A percentile compares a stretch with the other conserved stretches of the same genome.
Conservation (phyloP, 2,888 invertebrate species). For the Apocheima hispidaria region DNA sequence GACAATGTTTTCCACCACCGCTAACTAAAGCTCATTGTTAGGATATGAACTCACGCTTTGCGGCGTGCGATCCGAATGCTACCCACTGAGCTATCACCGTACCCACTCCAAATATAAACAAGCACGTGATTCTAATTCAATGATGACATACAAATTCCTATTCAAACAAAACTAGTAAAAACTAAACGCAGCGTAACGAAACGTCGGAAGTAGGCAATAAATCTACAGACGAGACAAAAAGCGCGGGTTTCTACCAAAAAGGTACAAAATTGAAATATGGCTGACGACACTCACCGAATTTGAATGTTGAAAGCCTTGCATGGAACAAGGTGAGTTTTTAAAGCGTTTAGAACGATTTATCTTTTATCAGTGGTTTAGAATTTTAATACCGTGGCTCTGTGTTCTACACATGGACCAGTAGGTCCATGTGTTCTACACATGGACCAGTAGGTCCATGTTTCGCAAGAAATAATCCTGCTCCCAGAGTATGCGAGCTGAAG, state of each 20-base stretch:
- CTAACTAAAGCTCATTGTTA: too few species aligned
- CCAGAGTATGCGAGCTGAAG: too few species aligned
- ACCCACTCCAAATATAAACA: constrained; percentile 17
- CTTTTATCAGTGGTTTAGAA: too few species aligned
- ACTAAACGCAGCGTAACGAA: constrained; percentile 48
- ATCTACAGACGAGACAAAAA: constrained; percentile 64
- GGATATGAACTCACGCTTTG: too few species aligned
- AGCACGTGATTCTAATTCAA: constrained; percentile 45
- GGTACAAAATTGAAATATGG: constrained; percentile 51
- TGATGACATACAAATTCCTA: constrained; percentile 46
- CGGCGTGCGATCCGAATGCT: too few species aligned
- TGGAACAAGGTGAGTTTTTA: background rate
- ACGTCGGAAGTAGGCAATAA: constrained; percentile 68
- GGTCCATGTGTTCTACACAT: too few species aligned
- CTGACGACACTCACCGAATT: constrained; percentile 40
- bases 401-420: too few species aligned
- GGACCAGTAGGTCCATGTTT: too few species aligned
- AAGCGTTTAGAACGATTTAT: background rate
- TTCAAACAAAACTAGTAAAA: constrained; percentile 45
- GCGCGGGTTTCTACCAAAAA: constrained; percentile 47
- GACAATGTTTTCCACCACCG: too few species aligned
- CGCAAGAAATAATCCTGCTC: too few species aligned
- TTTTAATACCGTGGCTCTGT: too few species aligned
- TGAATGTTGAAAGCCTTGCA: constrained; percentile 46
- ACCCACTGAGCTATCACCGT: too few species aligned